Percentiles rank a stretch among this genome's conserved stretches.
phyloP scores from a whole-genome alignment of 2,797 vertebrate genomes.

The Clarias platycephalus region DNA sequence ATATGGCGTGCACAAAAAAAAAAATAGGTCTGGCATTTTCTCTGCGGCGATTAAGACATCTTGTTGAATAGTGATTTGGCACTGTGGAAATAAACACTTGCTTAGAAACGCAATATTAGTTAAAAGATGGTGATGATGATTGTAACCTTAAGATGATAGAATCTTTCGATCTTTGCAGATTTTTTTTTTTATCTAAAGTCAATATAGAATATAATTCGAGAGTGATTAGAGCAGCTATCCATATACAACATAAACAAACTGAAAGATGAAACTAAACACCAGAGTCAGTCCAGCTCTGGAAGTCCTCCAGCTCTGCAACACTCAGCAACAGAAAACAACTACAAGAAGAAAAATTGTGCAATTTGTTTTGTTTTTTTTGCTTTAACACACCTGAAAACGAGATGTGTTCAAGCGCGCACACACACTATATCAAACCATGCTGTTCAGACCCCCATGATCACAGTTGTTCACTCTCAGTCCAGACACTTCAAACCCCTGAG shows the following conservation, averaged over 20 bases:
- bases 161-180: background rate
- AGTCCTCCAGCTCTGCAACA: background rate
- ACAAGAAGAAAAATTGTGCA: too few relatives aligned
- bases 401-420: background rate
- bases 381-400: background rate
- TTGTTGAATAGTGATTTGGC: slow-evolving; percentile 34
- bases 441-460: background rate
- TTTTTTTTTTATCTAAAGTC: background rate
- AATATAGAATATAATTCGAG: background rate
- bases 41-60: background rate
- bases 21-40: slow-evolving; percentile 31
- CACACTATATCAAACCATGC: background rate
- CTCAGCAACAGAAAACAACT: background rate
- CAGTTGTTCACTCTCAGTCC: slow-evolving; percentile 16
- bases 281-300: background rate
- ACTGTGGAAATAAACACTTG: slow-evolving; percentile 29
- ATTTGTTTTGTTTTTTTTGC: background rate
- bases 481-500: slow-evolving; percentile 9
- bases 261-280: background rate
- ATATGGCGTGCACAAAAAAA: slow-evolving; percentile 30
- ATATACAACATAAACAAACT: background rate
- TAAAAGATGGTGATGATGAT: background rate
- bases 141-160: background rate
- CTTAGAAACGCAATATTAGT: background rate
- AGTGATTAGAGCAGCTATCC: background rate